A percentile compares a stretch with the other conserved stretches of the same genome.
phyloP scores from a whole-genome alignment of 2,797 vertebrate genomes.

The Xenopus petersii region DNA sequence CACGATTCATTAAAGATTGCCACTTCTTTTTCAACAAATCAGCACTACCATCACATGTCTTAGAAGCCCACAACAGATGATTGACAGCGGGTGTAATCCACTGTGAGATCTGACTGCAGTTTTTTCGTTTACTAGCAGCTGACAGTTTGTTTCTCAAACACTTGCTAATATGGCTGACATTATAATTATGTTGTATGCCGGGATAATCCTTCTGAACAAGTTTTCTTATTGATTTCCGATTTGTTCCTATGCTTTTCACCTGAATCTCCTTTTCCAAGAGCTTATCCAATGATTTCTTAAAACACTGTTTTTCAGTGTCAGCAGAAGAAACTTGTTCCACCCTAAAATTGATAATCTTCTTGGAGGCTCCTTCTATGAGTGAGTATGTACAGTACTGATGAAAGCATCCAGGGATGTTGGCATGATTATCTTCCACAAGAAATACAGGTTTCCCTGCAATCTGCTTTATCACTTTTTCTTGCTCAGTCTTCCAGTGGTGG shows the following conservation, averaged over 20 bases:
- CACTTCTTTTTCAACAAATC: not conserved
- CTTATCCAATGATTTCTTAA: too few species aligned
- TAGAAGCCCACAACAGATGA: not conserved
- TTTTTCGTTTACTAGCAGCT: not conserved
- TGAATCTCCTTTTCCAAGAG: too few species aligned
- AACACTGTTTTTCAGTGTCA: too few species aligned
- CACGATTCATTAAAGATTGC: constrained; percentile 3
- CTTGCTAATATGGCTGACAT: constrained; percentile 6
- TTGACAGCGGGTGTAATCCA: not conserved
- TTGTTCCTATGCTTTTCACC: not conserved
- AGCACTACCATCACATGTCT: not conserved
- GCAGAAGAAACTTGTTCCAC: too few species aligned
- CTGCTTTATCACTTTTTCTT: not conserved
- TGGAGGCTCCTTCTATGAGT: too few species aligned
- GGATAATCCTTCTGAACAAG: not conserved
- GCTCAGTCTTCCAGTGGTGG: not conserved
- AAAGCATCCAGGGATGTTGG: too few species aligned
- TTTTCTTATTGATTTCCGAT: not conserved
- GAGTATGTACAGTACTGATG: too few species aligned
- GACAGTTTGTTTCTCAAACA: not conserved
- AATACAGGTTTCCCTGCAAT: not conserved
- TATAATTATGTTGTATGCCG: not conserved
- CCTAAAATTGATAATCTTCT: too few species aligned
- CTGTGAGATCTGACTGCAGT: not conserved
- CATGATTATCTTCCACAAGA: not conserved